phyloP scores from a whole-genome alignment of 2,113 vertebrate genomes.

The Ascaphus truei region DNA sequence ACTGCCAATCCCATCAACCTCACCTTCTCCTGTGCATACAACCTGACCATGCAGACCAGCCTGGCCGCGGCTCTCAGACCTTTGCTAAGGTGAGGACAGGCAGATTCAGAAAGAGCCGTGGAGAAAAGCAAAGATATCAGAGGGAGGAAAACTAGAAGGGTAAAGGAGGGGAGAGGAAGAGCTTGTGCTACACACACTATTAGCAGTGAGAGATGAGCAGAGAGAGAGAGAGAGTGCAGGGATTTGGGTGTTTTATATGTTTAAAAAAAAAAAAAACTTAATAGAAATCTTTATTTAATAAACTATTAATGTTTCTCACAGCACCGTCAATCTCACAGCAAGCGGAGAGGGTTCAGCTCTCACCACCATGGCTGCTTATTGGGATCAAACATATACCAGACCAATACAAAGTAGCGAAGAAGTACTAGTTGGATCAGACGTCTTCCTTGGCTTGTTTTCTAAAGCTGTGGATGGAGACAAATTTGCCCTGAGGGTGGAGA shows the following conservation, averaged over 20 bases:
- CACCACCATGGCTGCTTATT: conserved; percentile 15
- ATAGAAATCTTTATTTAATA: not conserved
- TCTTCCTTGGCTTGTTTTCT: not conserved
- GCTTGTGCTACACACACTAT: too few relatives aligned
- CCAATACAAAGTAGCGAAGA: not conserved
- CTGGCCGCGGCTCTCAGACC: not conserved
- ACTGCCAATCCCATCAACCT: not conserved
- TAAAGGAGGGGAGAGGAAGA: too few relatives aligned
- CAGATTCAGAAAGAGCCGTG: too few relatives aligned
- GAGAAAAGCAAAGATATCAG: not conserved
- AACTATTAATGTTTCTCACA: not conserved
- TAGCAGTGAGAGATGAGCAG: too few relatives aligned
- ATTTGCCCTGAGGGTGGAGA: conserved; percentile 12
- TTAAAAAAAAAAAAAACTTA: too few relatives aligned
- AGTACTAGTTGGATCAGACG: not conserved
- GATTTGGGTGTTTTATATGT: too few relatives aligned
- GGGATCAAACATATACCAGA: not conserved
- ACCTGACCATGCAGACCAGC: conserved; percentile 7
- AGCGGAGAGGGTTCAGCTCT: not conserved
- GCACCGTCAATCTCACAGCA: conserved; percentile 10
- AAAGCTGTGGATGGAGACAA: not conserved
- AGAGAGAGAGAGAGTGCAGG: too few relatives aligned
- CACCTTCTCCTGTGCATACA: conserved; percentile 14
- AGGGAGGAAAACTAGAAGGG: too few relatives aligned
- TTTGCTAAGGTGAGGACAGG: not conserved